Evolutionary conservation across 2,888 invertebrate species (phyloP).

Genomic region (Boloria selene): DNA sequence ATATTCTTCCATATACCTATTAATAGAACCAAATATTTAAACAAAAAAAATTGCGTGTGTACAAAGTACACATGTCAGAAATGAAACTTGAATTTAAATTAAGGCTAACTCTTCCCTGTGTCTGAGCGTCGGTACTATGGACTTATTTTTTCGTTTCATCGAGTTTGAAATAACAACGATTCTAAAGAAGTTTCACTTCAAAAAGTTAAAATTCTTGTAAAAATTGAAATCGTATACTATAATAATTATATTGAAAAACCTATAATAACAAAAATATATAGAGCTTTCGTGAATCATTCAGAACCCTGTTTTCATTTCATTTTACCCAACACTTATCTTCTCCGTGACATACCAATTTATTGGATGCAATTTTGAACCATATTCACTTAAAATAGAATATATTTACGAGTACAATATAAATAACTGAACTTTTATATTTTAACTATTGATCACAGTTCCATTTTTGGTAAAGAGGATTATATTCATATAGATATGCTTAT

Average conservation of each 20-base stretch:
- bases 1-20: too few relatives aligned
- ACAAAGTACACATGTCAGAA: too few relatives aligned
- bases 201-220: too few relatives aligned
- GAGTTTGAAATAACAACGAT: too few relatives aligned
- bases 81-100: too few relatives aligned
- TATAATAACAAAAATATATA: constrained; percentile 27
- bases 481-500: not conserved
- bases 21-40: too few relatives aligned
- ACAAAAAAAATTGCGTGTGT: too few relatives aligned
- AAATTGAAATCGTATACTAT: too few relatives aligned
- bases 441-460: constrained; percentile 42
- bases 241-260: not conserved
- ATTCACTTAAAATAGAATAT: constrained; percentile 20
- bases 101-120: too few relatives aligned
- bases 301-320: constrained; percentile 32
- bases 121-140: too few relatives aligned
- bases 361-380: constrained; percentile 20
- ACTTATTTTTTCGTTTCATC: too few relatives aligned
- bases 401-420: constrained; percentile 7
- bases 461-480: constrained; percentile 49
- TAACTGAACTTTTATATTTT: constrained; percentile 12
- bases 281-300: constrained; percentile 20
- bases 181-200: too few relatives aligned
- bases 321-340: constrained; percentile 25
- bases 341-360: not conserved